A percentile compares a stretch with the other conserved stretches of the same genome.
These are phyloP conservation scores for Arctocebus calabarensis DNA, from an alignment of 2,797 vertebrate genomes.

Conservation along the genomic window DNA sequence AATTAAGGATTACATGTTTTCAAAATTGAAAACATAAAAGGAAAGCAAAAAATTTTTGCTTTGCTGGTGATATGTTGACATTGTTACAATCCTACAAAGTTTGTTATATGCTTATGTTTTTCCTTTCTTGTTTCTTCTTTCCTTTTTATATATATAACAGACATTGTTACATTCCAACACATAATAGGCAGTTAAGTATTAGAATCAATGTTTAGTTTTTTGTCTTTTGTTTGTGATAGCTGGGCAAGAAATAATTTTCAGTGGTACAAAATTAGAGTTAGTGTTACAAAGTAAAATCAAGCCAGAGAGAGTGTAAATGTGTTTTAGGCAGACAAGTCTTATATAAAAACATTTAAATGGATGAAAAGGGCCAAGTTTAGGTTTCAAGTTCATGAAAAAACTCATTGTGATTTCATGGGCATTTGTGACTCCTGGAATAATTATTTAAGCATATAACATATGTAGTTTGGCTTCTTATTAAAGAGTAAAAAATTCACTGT, in stretches of 20 bases:
- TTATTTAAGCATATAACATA: slow-evolving; percentile 17
- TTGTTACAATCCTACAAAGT: slow-evolving; percentile 80
- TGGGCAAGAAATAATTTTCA: slow-evolving; percentile 70
- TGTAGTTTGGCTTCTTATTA: not conserved
- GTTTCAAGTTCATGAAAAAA: not conserved
- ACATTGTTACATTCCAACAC: slow-evolving; percentile 48
- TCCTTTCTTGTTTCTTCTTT: slow-evolving; percentile 42
- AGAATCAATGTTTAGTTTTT: slow-evolving; percentile 69
- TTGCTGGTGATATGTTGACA: slow-evolving; percentile 82
- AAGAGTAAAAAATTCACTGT: slow-evolving; percentile 8
- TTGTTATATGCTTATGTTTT: slow-evolving; percentile 26
- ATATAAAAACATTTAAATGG: not conserved
- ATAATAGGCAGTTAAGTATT: slow-evolving; percentile 75
- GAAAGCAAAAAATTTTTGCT: slow-evolving; percentile 75
- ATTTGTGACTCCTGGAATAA: slow-evolving; percentile 34
- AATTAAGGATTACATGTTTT: slow-evolving; percentile 75
- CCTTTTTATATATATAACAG: slow-evolving; percentile 71
- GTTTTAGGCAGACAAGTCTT: slow-evolving; percentile 9
- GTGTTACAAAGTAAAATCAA: slow-evolving; percentile 1
- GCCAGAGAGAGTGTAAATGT: not conserved
- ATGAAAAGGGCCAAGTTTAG: slow-evolving; percentile 40
- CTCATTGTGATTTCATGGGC: not conserved
- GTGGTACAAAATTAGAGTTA: slow-evolving; percentile 59
- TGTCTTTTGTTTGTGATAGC: slow-evolving; percentile 45
- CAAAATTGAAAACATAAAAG: slow-evolving; percentile 68